Conservation (phyloP, 2,888 invertebrate species). For the Sylvicola fuscatus region DNA sequence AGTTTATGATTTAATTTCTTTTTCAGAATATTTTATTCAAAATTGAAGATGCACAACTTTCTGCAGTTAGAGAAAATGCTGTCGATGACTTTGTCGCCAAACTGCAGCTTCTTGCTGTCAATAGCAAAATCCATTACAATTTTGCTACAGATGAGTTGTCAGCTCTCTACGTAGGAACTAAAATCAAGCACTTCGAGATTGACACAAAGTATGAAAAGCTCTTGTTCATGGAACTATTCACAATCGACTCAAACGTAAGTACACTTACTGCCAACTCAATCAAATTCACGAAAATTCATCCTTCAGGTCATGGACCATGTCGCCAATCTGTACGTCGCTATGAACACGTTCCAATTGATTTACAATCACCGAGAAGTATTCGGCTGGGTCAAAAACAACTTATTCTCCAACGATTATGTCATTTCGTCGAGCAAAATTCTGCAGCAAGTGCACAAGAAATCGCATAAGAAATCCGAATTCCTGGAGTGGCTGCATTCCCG, state of each 20-base stretch:
- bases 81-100: constrained; percentile 50
- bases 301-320: constrained; percentile 32
- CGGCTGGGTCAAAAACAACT: constrained; percentile 33
- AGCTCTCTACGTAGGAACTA: constrained; percentile 39
- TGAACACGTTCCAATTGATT: constrained; percentile 45
- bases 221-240: constrained; percentile 31
- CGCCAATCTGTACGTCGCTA: constrained; percentile 41
- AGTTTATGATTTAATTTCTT: constrained; percentile 1
- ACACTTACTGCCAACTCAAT: background rate
- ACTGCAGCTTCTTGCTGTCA: constrained; percentile 39
- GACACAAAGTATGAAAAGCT: constrained; percentile 35
- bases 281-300: background rate
- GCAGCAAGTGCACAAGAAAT: constrained; percentile 3
- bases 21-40: constrained; percentile 50
- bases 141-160: constrained; percentile 23
- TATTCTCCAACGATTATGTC: constrained; percentile 22
- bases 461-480: constrained; percentile 6
- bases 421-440: constrained; percentile 3
- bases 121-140: too few relatives aligned
- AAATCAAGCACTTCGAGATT: constrained; percentile 39
- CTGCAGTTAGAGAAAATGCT: constrained; percentile 44
- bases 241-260: constrained; percentile 43
- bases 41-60: constrained; percentile 48
- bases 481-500: constrained; percentile 30
- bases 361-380: constrained; percentile 43